Base-by-base conservation (phyloP, 2,113 vertebrate genomes). In the Poeciliopsis turrubarensis region DNA sequence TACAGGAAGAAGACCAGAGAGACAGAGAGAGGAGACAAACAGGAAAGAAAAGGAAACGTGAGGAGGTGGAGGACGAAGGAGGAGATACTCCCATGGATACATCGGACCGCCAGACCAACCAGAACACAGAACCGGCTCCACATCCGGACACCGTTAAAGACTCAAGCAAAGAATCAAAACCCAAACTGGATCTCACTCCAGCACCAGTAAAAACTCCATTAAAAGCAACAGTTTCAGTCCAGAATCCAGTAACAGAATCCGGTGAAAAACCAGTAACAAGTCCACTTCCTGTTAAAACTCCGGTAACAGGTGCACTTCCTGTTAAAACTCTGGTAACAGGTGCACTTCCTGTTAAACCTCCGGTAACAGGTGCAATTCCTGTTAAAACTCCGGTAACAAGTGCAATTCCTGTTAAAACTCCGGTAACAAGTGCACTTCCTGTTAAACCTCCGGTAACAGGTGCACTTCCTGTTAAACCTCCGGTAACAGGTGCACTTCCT, bases 31-130 rank as follows among this genome's bases (percentile, higher is more conserved):
- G 3, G 68, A 54, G 9, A 22, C 79, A 17, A 57, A 57, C 19
- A n/a, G 25, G 25, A 57, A 57, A 11, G 51, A 57, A 47, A 47
- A 47, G 44, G 44, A 47, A 78, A 44, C 79, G 84, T 27, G 72
- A 29, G 47, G 79, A 70, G 60, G 77, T 65, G 82, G 81, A 78
- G 34, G 81, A 69, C 8, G 84, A 86, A 11, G 79, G 72, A 9
- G 74, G 75, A 27, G 80, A 82, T 44, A 77, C 70, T 25, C 39
- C 70, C 15, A 84, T 78, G 87, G 91, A 93, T 64, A 89, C 84
- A 66, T 80, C 88, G 2, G 86, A 87, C 44, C 75, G 19, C 79
- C 84, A 29, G 26, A 73, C n/a, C 60, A 14, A 17, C 54, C 78
- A 71, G 34, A 70, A 57, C 65, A n/a, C 30, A 0, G 81, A 75